Conservation (phyloP, 2,888 invertebrate genomes). For the Sthenelais limicola region DNA sequence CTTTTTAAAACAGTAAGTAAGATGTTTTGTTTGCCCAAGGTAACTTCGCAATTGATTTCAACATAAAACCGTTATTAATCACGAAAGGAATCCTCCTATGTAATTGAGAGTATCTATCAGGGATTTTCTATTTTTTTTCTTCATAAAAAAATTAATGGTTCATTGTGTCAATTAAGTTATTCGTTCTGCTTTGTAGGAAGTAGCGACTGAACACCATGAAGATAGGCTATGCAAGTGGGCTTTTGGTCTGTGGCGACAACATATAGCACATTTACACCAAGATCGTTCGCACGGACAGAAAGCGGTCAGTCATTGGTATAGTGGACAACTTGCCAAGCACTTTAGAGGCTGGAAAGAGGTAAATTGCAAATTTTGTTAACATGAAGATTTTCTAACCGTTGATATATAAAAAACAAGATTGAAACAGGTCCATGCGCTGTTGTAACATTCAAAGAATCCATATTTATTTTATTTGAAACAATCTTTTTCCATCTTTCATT, state of each 20-base stretch:
- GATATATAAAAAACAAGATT: too few relatives aligned
- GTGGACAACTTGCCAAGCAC: not conserved
- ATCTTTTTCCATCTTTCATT: too few relatives aligned
- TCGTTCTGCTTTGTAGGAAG: slow-evolving; percentile 19
- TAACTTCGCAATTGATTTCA: too few relatives aligned
- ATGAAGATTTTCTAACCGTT: too few relatives aligned
- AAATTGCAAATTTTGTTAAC: too few relatives aligned
- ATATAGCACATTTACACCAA: not conserved
- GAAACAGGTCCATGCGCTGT: too few relatives aligned
- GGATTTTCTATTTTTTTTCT: too few relatives aligned
- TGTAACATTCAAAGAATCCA: too few relatives aligned
- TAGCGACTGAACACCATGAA: slow-evolving; percentile 37
- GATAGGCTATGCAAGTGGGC: not conserved
- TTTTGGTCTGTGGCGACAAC: slow-evolving; percentile 1
- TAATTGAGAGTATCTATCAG: too few relatives aligned
- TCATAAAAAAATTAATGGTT: not conserved
- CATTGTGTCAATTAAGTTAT: not conserved
- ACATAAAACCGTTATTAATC: too few relatives aligned
- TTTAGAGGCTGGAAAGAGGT: slow-evolving; percentile 32
- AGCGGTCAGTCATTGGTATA: not conserved
- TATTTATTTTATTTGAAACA: too few relatives aligned
- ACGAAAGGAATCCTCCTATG: too few relatives aligned
- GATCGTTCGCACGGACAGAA: not conserved
- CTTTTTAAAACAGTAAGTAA: slow-evolving; percentile 29
- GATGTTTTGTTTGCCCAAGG: not conserved